phyloP scores from a whole-genome alignment of 2,888 invertebrate species.

The Pemphredon lugubris region DNA sequence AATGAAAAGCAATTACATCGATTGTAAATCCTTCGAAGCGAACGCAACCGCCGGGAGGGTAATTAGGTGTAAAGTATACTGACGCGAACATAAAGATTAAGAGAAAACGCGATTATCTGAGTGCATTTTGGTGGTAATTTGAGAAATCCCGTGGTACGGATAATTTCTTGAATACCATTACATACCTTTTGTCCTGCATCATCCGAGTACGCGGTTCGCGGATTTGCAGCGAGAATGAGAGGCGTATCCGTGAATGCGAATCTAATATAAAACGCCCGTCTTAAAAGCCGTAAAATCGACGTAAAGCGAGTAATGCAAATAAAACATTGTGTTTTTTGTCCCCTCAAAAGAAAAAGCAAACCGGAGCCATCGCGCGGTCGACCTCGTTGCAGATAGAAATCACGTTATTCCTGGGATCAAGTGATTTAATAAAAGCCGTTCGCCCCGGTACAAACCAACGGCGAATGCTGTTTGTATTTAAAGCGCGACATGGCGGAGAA shows the following conservation, averaged over 20 bases:
- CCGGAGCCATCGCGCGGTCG: conserved; percentile 4
- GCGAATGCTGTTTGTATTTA: conserved; percentile 22
- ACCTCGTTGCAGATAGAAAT: conserved; percentile 44
- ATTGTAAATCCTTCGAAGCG: background rate
- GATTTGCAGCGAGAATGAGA: no score
- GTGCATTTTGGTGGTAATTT: no score
- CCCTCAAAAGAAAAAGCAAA: no score
- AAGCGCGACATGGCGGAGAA: conserved; percentile 21
- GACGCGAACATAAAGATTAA: no score
- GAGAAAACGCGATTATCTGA: no score
- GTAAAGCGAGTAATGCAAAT: background rate
- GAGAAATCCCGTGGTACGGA: no score
- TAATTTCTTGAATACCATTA: no score
- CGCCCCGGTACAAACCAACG: conserved; percentile 14
- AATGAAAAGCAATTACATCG: background rate
- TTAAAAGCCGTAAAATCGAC: background rate
- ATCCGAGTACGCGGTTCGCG: no score
- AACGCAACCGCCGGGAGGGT: background rate
- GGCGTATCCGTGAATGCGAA: no score
- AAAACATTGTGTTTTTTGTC: conserved; percentile 1
- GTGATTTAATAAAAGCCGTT: conserved; percentile 51
- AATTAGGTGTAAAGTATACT: conserved; percentile 8
- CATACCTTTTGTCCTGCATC: no score
- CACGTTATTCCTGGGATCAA: conserved; percentile 39
- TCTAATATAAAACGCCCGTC: background rate